These are phyloP conservation scores for Neodiprion fabricii DNA, from an alignment of 1,140 invertebrate species.

Conservation along the genomic window DNA sequence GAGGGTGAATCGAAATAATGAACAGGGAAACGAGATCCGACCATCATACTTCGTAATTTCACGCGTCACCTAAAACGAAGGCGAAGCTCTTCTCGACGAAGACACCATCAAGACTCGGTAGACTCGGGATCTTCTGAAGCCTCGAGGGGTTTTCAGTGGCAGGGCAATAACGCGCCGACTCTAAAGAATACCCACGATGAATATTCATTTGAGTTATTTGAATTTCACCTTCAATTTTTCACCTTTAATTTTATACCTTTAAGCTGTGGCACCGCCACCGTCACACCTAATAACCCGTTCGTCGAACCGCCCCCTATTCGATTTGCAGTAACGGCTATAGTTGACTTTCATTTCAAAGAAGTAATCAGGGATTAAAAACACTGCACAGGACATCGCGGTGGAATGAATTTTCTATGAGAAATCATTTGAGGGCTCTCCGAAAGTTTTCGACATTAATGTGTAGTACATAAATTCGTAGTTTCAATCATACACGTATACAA, in stretches of 20 bases:
- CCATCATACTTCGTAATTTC: conserved; percentile 2
- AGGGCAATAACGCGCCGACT: background rate
- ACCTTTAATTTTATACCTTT: background rate
- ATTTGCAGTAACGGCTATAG: too few species aligned
- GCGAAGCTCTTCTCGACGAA: conserved; percentile 1
- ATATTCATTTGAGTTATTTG: background rate
- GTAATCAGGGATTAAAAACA: too few species aligned
- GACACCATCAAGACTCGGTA: background rate
- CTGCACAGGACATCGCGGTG: too few species aligned
- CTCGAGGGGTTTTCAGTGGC: background rate
- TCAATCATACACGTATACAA: too few species aligned
- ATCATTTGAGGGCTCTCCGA: too few species aligned
- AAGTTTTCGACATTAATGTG: too few species aligned
- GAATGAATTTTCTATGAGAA: too few species aligned
- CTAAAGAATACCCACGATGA: background rate
- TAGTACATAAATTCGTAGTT: too few species aligned
- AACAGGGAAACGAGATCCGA: conserved; percentile 7
- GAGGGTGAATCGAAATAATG: conserved; percentile 7
- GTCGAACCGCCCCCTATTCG: too few species aligned
- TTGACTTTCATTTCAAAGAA: too few species aligned
- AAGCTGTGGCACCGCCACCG: background rate
- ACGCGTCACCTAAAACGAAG: background rate
- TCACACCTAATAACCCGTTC: too few species aligned
- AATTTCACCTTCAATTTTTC: background rate
- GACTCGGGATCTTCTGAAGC: background rate